phyloP scores from a whole-genome alignment of 2,888 invertebrate genomes.

The Phlogophora meticulosa region DNA sequence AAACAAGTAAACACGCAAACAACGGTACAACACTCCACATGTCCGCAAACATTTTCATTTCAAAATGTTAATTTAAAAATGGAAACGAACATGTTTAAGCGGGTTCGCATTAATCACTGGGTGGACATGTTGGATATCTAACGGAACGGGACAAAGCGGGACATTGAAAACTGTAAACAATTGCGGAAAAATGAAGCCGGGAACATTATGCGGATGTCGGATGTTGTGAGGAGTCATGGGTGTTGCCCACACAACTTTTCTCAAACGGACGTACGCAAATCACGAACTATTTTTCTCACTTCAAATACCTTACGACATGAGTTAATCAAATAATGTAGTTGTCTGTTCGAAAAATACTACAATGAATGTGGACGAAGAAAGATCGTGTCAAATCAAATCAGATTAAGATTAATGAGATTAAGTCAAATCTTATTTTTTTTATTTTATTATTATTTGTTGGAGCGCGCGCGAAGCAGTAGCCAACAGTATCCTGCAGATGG shows the following conservation, averaged over 20 bases:
- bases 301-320: too few species aligned
- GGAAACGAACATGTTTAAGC: conserved; percentile 62
- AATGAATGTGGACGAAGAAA: too few species aligned
- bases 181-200: conserved; percentile 51
- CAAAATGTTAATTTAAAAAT: conserved; percentile 66
- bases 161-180: conserved; percentile 59
- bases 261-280: too few species aligned
- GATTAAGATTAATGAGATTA: too few species aligned
- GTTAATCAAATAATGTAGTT: too few species aligned
- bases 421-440: too few species aligned
- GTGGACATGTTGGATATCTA: conserved; percentile 61
- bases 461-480: too few species aligned
- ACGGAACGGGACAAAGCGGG: conserved; percentile 52
- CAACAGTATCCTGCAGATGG: too few species aligned
- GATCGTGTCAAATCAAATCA: too few species aligned
- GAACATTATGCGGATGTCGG: conserved; percentile 28
- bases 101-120: conserved; percentile 62
- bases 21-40: conserved; percentile 44
- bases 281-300: too few species aligned
- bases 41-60: conserved; percentile 63
- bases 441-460: too few species aligned
- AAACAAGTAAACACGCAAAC: conserved; percentile 32
- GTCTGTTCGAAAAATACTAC: too few species aligned
- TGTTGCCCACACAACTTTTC: background rate
- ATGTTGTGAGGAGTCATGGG: conserved; percentile 9